Percentiles rank a stretch among this genome's conserved stretches.
Conservation (phyloP, 2,888 invertebrate species). For the Galeruca laticollis region DNA sequence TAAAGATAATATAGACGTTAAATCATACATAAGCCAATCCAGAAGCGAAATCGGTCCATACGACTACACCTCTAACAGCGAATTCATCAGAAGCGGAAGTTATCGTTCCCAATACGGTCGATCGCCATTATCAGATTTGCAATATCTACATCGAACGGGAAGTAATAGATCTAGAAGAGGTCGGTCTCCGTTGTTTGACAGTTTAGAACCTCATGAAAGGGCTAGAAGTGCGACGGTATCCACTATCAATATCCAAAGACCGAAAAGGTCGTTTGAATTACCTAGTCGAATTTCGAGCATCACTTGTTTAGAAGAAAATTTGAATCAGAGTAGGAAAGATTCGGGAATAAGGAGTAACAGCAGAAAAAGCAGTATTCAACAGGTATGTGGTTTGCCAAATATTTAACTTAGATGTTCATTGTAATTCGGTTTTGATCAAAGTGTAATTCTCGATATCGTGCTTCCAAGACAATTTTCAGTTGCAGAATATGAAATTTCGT, state of each 20-base stretch:
- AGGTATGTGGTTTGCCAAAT: too few species aligned
- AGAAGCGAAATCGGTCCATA: constrained; percentile 74
- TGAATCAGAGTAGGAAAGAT: constrained; percentile 87
- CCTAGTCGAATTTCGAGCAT: constrained; percentile 61
- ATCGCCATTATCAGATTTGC: constrained; percentile 67
- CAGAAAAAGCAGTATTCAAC: constrained; percentile 86
- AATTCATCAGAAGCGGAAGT: constrained; percentile 77
- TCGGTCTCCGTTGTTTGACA: constrained; percentile 64
- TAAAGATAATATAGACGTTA: constrained; percentile 76
- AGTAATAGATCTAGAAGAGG: constrained; percentile 67
- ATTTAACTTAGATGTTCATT: too few species aligned
- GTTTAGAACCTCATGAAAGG: constrained; percentile 57
- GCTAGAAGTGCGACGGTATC: constrained; percentile 63
- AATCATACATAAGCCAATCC: constrained; percentile 81
- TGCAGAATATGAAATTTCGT: too few species aligned
- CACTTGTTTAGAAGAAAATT: constrained; percentile 72
- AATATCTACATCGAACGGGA: constrained; percentile 64
- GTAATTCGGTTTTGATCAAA: too few species aligned
- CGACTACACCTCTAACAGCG: constrained; percentile 60
- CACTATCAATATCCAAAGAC: constrained; percentile 64
- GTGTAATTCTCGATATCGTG: too few species aligned
- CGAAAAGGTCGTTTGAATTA: constrained; percentile 67
- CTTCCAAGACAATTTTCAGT: too few species aligned
- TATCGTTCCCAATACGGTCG: constrained; percentile 78
- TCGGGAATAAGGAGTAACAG: constrained; percentile 90